Evolutionary conservation across 2,113 vertebrate species (phyloP).

Genomic region (Harpagus bidentatus): DNA sequence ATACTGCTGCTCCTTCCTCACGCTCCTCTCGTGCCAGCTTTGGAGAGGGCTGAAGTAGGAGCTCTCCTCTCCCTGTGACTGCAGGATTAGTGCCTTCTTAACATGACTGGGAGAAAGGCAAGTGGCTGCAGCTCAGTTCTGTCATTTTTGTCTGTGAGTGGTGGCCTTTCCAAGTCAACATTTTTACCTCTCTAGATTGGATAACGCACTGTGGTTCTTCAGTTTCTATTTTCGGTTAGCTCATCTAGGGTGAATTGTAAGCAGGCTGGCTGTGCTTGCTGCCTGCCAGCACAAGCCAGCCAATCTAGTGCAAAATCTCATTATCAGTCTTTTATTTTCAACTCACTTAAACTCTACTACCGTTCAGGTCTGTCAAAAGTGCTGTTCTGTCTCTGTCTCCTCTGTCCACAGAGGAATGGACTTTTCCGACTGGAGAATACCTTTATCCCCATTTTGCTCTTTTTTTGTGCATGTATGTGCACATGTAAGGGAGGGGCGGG

Average conservation of each 20-base stretch:
- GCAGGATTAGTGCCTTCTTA: neutral
- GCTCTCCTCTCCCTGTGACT: neutral
- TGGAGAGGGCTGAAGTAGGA: neutral
- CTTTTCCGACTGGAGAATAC: neutral
- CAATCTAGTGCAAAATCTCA: constrained; percentile 51
- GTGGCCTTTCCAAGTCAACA: neutral
- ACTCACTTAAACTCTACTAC: constrained; percentile 10
- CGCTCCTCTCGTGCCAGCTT: neutral
- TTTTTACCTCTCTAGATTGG: neutral
- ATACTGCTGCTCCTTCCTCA: neutral
- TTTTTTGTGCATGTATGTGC: neutral
- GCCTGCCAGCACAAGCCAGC: constrained; percentile 9
- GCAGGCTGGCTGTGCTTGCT: constrained; percentile 16
- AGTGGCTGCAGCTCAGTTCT: neutral
- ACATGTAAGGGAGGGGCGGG: neutral
- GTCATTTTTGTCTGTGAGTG: neutral
- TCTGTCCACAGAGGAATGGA: neutral
- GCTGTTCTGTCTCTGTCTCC: neutral
- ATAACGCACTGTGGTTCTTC: neutral
- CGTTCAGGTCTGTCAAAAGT: neutral
- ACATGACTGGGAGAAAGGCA: neutral
- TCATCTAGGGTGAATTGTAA: constrained; percentile 1
- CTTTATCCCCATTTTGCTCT: neutral
- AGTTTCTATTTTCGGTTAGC: constrained; percentile 18
- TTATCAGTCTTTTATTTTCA: constrained; percentile 52